These are phyloP conservation scores for Phacellophora camtschatica DNA, from an alignment of 30 jellyfish, hydroid and myxozoan species.

Conservation along the genomic window DNA sequence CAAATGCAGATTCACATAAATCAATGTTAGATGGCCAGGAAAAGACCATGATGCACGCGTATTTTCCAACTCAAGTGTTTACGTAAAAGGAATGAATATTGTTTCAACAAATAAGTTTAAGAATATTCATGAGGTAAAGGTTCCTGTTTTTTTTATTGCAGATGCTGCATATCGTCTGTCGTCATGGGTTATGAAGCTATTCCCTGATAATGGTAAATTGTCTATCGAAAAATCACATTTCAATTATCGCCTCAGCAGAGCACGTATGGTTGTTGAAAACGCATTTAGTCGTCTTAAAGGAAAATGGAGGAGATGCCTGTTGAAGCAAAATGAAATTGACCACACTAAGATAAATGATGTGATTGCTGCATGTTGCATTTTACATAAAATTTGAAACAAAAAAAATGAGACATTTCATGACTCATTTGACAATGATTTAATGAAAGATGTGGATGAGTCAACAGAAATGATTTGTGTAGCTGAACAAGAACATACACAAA, in stretches of 20 bases:
- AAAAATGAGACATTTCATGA: slow-evolving; percentile 1
- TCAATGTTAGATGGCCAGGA: too few species aligned
- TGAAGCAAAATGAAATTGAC: slow-evolving; percentile 23
- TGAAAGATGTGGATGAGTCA: background rate
- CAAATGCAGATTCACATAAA: too few species aligned
- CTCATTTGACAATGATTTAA: background rate
- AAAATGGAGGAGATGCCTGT: slow-evolving; percentile 38
- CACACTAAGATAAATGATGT: background rate
- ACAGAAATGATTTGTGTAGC: too few species aligned
- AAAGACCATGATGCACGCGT: too few species aligned
- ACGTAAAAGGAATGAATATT: too few species aligned
- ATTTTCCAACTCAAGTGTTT: too few species aligned
- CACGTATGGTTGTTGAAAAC: slow-evolving; percentile 55
- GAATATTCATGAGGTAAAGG: slow-evolving; percentile 9
- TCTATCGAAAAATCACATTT: slow-evolving; percentile 9
- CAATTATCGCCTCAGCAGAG: slow-evolving; percentile 55
- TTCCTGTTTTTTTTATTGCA: slow-evolving; percentile 5
- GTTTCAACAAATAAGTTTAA: slow-evolving; percentile 10
- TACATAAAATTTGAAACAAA: slow-evolving; percentile 10
- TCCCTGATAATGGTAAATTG: slow-evolving; percentile 17
- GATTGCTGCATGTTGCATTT: slow-evolving; percentile 14
- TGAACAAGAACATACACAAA: too few species aligned
- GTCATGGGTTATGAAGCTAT: background rate
- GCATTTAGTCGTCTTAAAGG: slow-evolving; percentile 64
- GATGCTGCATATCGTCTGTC: slow-evolving; percentile 40